phyloP scores from a whole-genome alignment of 2,797 vertebrate genomes.

The Coregonus suidteri region DNA sequence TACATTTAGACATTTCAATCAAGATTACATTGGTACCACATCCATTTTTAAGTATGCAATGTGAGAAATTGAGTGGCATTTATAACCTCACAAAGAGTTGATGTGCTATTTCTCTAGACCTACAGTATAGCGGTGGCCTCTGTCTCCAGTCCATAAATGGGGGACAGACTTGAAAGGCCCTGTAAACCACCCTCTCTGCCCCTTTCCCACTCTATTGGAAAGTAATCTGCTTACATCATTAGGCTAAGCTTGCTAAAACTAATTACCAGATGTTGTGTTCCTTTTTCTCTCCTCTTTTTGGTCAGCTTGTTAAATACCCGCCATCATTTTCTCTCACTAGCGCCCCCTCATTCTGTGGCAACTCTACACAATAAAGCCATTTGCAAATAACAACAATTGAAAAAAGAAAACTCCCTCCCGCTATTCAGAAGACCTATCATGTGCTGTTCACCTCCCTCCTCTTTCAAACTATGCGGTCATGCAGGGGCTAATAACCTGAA shows the following conservation, averaged over 20 bases:
- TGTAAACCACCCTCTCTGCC: constrained; percentile 37
- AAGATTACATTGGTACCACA: neutral
- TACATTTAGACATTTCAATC: too few relatives aligned
- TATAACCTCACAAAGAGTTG: constrained; percentile 34
- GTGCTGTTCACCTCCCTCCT: constrained; percentile 66
- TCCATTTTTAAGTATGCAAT: constrained; percentile 8
- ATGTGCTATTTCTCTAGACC: constrained; percentile 35
- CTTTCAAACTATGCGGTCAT: constrained; percentile 86
- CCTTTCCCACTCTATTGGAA: constrained; percentile 77
- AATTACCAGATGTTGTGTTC: constrained; percentile 96
- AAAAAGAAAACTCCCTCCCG: constrained; percentile 81
- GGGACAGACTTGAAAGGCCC: constrained; percentile 53
- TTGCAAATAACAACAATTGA: constrained; percentile 88
- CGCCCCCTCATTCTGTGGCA: constrained; percentile 77
- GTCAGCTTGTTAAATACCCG: constrained; percentile 83
- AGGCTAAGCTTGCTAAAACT: constrained; percentile 94
- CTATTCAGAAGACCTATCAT: constrained; percentile 80
- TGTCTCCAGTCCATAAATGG: constrained; percentile 59
- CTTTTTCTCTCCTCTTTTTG: constrained; percentile 70
- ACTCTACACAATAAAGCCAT: constrained; percentile 87
- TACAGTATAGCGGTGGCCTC: constrained; percentile 44
- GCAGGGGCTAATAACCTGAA: constrained; percentile 91
- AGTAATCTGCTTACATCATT: constrained; percentile 99
- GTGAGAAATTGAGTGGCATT: constrained; percentile 29
- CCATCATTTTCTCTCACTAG: constrained; percentile 84